Conservation (phyloP, 2,888 invertebrate genomes). For the Muscina levida region DNA sequence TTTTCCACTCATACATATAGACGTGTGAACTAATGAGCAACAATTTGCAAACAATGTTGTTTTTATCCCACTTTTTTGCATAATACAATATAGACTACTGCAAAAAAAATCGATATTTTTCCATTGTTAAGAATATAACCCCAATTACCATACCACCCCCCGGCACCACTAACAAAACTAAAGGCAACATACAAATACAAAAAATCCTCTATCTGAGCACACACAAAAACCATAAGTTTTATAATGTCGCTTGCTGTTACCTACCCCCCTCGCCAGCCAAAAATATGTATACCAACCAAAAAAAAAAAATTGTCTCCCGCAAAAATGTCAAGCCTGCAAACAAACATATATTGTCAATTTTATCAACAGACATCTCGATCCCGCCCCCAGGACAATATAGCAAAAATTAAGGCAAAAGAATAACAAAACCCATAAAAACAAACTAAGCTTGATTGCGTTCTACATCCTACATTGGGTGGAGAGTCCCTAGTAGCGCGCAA, state of each 20-base stretch:
- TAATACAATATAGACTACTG: too few relatives aligned
- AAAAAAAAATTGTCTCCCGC: not conserved
- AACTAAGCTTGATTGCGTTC: not conserved
- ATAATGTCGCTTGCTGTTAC: constrained; percentile 37
- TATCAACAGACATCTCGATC: not conserved
- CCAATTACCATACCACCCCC: too few relatives aligned
- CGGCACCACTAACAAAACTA: too few relatives aligned
- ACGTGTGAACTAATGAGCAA: too few relatives aligned
- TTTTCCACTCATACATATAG: too few relatives aligned
- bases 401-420: too few relatives aligned
- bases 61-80: too few relatives aligned
- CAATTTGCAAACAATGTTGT: too few relatives aligned
- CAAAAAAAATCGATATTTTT: too few relatives aligned
- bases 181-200: not conserved
- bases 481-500: not conserved
- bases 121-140: too few relatives aligned
- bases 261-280: too few relatives aligned
- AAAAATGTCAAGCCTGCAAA: not conserved
- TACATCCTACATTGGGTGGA: not conserved
- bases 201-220: constrained; percentile 44
- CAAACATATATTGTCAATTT: not conserved
- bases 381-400: not conserved
- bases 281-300: too few relatives aligned
- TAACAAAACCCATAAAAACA: not conserved
- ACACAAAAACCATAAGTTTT: constrained; percentile 48